Base-by-base conservation (phyloP, 2,888 invertebrate species). In the Tethea ocularis region DNA sequence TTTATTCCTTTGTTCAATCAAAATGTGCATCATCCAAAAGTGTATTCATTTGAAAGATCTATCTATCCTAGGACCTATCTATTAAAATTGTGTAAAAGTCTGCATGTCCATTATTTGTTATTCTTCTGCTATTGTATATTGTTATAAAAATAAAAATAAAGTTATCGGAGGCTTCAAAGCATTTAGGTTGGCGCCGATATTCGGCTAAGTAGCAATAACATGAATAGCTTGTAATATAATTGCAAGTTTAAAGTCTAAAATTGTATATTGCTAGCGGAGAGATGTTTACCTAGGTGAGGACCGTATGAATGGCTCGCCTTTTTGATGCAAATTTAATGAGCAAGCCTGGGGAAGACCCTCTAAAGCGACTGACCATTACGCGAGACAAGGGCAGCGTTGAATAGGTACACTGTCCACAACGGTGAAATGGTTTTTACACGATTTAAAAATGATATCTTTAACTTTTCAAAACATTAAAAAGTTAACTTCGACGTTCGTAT, bases 311-410 rank as follows among this genome's bases (percentile, higher is more conserved):
- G 68, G 79, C 75, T 66, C 67, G 76, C 67, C 79, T 82, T 84
- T 86, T 82, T 84, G 85, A 87, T 89, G 86, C 81, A 88, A 87
- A 87, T 87, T 87, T 89, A 88, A 89, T 88, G 89, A 88, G 88
- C 74, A 78, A 75, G 79, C 74, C 72, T 72, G 74, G 81, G 78
- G 81, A 78, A 74, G 71, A 79, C 74, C 74, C 79, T 83, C 83
- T 82, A 75, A 72, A 82, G 64, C 69, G 82, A 84, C 86, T 89
- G 89, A 89, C 89, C 89, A 86, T 89, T 88, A 88, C 83, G 60
- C 60, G 69, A 82, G 78, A 86, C 86, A 86, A 88, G 86, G 78
- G 82, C 71, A 66, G 67, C 80, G 73, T 78, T 87, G 83, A 82
- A 80, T 79, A n/a, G n/a, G n/a, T n/a, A 80, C 82, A 79, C 70